Conservation (phyloP, 1,140 invertebrate genomes). For the Megalonaias nervosa region DNA sequence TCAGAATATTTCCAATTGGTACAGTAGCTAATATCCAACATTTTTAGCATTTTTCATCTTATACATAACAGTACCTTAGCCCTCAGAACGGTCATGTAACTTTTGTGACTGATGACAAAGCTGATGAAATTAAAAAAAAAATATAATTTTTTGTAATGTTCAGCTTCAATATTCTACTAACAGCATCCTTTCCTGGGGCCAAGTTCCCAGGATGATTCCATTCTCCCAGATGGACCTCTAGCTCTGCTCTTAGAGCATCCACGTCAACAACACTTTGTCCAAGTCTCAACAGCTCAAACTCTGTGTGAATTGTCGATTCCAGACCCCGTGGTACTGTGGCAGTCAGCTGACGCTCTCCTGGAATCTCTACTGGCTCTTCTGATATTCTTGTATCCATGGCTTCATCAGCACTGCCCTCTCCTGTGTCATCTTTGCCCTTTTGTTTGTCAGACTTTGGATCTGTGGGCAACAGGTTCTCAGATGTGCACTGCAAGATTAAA, state of each 20-base stretch:
- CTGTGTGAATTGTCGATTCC: conserved; percentile 81
- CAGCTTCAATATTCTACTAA: background rate
- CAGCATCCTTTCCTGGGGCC: too few species aligned
- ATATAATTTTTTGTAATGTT: background rate
- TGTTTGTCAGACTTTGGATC: conserved; percentile 42
- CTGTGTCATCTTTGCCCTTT: conserved; percentile 37
- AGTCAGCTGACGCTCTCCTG: conserved; percentile 83
- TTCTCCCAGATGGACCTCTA: conserved; percentile 76
- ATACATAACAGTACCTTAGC: too few species aligned
- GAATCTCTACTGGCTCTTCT: conserved; percentile 77
- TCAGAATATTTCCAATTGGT: too few species aligned
- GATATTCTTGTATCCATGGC: conserved; percentile 63
- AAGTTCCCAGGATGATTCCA: conserved; percentile 44
- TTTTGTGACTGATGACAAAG: background rate
- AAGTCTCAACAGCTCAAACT: conserved; percentile 56
- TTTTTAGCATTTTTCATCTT: too few species aligned
- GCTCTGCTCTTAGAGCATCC: conserved; percentile 62
- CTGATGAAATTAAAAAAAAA: background rate
- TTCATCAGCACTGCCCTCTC: conserved; percentile 42
- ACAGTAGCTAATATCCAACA: too few species aligned
- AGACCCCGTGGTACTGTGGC: conserved; percentile 77
- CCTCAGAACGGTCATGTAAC: too few species aligned
- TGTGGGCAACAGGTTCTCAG: conserved; percentile 31
- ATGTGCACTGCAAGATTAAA: too few species aligned
- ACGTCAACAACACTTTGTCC: conserved; percentile 52